Evolutionary conservation across 2,797 vertebrate genomes (phyloP).

Genomic region (Hydrolagus colliei): DNA sequence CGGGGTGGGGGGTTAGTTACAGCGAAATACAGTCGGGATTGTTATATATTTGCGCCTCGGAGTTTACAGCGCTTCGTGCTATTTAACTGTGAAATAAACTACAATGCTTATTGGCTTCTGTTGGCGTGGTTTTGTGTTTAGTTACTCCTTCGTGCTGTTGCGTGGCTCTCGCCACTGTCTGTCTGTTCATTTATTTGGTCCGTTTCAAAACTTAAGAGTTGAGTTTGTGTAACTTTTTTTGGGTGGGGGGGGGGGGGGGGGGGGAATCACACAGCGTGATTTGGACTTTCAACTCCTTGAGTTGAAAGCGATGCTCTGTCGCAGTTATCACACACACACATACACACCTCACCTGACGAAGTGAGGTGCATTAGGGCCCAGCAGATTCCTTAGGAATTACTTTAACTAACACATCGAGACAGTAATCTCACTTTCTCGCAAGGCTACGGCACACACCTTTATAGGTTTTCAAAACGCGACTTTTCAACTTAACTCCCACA

Average conservation of each 20-base stretch:
- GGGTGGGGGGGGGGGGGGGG: too few relatives aligned
- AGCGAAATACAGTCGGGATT: too few relatives aligned
- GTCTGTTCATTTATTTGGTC: neutral
- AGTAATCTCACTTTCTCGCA: neutral
- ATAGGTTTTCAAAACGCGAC: neutral
- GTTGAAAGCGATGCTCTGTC: too few relatives aligned
- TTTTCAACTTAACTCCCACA: neutral
- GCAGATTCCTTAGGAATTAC: slow-evolving; percentile 7
- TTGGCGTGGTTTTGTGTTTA: neutral
- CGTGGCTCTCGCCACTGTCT: neutral
- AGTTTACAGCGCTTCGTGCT: neutral
- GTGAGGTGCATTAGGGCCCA: slow-evolving; percentile 7
- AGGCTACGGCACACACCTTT: neutral
- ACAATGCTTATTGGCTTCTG: neutral
- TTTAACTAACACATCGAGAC: neutral
- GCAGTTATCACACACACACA: too few relatives aligned
- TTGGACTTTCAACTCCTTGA: too few relatives aligned
- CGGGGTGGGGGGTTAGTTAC: too few relatives aligned
- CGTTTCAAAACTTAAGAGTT: neutral
- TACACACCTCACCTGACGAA: slow-evolving; percentile 1
- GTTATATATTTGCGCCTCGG: too few relatives aligned
- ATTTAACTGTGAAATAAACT: too few relatives aligned
- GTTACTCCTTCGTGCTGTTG: neutral
- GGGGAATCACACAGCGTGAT: too few relatives aligned
- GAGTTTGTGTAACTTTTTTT: slow-evolving; percentile 7